These are phyloP conservation scores for Carabus problematicus DNA, from an alignment of 2,888 invertebrate genomes.

Conservation along the genomic window DNA sequence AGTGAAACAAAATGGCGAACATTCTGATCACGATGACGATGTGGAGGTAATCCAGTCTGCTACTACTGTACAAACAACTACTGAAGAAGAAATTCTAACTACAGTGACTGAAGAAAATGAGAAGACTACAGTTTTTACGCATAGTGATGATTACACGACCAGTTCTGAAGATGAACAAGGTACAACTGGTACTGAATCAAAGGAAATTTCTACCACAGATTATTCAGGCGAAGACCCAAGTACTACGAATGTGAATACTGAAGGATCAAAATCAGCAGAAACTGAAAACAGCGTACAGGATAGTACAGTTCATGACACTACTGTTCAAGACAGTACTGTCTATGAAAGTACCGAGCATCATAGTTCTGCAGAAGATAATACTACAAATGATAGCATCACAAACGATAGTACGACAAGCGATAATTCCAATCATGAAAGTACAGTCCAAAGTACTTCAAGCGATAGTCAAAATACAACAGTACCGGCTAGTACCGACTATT, in stretches of 20 bases:
- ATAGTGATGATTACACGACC: constrained; percentile 39
- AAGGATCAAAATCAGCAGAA: constrained; percentile 12
- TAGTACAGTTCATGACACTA: not conserved
- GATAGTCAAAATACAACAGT: not conserved
- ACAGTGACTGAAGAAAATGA: constrained; percentile 37
- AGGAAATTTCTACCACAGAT: constrained; percentile 33
- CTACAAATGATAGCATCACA: constrained; percentile 30
- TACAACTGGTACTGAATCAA: constrained; percentile 43
- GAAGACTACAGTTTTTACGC: not conserved
- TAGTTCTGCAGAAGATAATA: constrained; percentile 46
- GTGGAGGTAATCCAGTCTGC: constrained; percentile 64
- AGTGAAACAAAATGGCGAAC: constrained; percentile 58
- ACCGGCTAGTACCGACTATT: not conserved
- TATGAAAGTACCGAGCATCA: constrained; percentile 30
- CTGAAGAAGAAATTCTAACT: constrained; percentile 33
- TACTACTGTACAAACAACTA: constrained; percentile 33
- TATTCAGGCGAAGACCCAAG: constrained; percentile 15
- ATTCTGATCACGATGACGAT: constrained; percentile 54
- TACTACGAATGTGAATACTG: constrained; percentile 13
- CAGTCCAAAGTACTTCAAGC: not conserved
- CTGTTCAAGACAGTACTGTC: not conserved
- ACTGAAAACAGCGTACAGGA: constrained; percentile 13
- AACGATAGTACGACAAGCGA: not conserved
- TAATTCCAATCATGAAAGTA: constrained; percentile 1
- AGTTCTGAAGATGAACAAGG: constrained; percentile 45